Percentiles rank a stretch among this genome's conserved stretches.
These are phyloP conservation scores for Polyodon spathula DNA, from an alignment of 2,113 vertebrate species.

Conservation along the genomic window DNA sequence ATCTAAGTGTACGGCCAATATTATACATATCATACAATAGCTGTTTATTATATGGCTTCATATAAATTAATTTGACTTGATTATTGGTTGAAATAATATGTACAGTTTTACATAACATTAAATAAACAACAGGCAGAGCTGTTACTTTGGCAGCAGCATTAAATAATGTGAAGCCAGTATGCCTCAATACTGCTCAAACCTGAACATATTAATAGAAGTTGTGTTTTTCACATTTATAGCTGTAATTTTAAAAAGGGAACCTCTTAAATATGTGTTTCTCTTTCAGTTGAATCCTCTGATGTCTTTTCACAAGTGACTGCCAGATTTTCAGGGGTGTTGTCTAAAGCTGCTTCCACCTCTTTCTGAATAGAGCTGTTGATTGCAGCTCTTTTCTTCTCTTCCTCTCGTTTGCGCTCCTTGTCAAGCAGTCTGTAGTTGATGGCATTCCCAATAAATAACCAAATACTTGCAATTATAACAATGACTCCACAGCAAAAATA, in stretches of 20 bases:
- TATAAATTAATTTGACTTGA: not conserved
- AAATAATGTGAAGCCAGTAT: not conserved
- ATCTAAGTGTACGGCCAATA: too few relatives aligned
- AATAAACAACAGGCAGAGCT: constrained; percentile 1
- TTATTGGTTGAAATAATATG: not conserved
- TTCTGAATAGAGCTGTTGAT: constrained; percentile 38
- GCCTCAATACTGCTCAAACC: not conserved
- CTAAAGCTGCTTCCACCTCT: constrained; percentile 48
- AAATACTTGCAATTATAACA: constrained; percentile 76
- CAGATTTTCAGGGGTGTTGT: constrained; percentile 35
- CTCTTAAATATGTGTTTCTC: constrained; percentile 84
- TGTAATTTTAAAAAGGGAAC: not conserved
- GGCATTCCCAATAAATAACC: constrained; percentile 87
- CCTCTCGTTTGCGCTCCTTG: constrained; percentile 63
- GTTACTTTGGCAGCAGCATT: constrained; percentile 6
- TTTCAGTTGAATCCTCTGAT: constrained; percentile 56
- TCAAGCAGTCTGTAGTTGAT: constrained; percentile 88
- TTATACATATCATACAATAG: too few relatives aligned
- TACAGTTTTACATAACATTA: not conserved
- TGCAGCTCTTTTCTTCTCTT: constrained; percentile 49
- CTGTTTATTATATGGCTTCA: not conserved
- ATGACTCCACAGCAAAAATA: constrained; percentile 79
- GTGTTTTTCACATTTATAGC: too few relatives aligned
- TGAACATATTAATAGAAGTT: not conserved
- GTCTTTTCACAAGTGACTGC: constrained; percentile 32